Conservation (phyloP, 1,140 invertebrate species). For the Papilio dardanus region DNA sequence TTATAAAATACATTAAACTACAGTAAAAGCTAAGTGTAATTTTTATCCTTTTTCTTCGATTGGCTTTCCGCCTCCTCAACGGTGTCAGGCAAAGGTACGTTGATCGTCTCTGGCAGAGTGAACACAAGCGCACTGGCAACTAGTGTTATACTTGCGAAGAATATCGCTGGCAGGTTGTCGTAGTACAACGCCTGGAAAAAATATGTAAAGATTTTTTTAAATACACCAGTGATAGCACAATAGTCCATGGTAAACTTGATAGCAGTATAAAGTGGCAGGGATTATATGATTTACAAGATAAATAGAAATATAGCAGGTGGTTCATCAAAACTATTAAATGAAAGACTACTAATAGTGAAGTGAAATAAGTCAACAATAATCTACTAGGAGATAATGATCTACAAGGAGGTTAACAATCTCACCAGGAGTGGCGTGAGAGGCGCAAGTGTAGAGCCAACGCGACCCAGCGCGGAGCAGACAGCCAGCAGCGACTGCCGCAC, state of each 20-base stretch:
- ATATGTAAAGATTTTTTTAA: neutral
- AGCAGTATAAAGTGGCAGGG: too few species aligned
- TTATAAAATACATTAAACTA: neutral
- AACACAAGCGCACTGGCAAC: conserved; percentile 85
- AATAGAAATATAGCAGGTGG: too few species aligned
- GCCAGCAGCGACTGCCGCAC: conserved; percentile 85
- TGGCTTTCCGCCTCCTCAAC: conserved; percentile 87
- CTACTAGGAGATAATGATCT: neutral
- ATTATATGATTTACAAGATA: too few species aligned
- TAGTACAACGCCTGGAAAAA: conserved; percentile 60
- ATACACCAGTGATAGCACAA: too few species aligned
- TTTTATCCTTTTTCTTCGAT: conserved; percentile 56
- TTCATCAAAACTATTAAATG: neutral
- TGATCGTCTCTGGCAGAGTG: conserved; percentile 88
- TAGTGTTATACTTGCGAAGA: conserved; percentile 82
- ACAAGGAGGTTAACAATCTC: conserved; percentile 58
- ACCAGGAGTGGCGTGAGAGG: conserved; percentile 84
- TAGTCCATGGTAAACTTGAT: too few species aligned
- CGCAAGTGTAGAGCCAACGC: conserved; percentile 86
- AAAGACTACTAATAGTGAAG: too few species aligned
- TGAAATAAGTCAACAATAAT: neutral
- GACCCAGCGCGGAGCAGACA: conserved; percentile 86
- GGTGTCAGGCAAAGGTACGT: conserved; percentile 87
- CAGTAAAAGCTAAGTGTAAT: neutral
- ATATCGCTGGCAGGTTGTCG: conserved; percentile 84